Conservation (phyloP, 2,113 vertebrate genomes). For the Lagopus muta region DNA sequence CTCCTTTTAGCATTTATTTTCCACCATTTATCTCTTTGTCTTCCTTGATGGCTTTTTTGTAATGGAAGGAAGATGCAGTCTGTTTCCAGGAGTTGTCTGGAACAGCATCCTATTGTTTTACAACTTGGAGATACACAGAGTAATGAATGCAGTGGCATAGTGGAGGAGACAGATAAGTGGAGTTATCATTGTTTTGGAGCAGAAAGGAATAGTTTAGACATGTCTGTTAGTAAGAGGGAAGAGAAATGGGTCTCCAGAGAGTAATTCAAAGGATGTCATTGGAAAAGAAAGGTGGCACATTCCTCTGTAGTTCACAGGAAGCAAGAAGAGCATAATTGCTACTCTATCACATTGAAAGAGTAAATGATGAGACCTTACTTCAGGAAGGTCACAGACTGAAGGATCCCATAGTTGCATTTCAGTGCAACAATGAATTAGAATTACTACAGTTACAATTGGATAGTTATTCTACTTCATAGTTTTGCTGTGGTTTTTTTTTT, state of each 20-base stretch:
- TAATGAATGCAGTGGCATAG: background rate
- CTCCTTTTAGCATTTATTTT: background rate
- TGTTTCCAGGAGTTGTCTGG: background rate
- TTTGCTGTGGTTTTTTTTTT: background rate
- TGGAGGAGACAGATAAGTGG: background rate
- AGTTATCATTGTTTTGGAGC: background rate
- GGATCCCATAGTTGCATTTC: background rate
- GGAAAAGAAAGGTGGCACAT: background rate
- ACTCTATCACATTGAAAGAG: background rate
- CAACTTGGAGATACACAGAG: background rate
- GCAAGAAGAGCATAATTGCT: background rate
- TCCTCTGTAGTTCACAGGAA: background rate
- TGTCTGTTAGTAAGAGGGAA: background rate
- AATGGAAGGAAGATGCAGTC: background rate
- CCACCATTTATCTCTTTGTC: background rate
- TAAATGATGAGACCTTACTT: background rate
- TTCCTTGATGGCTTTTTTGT: background rate
- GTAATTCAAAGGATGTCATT: background rate
- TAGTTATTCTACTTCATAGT: background rate
- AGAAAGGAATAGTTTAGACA: background rate
- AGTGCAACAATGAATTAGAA: background rate
- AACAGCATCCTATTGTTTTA: background rate
- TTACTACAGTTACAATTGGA: background rate
- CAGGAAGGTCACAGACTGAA: background rate
- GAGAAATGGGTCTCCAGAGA: background rate